Base-by-base conservation (phyloP, 1,140 invertebrate species). In the Cyrtorhinus lividipennis region DNA sequence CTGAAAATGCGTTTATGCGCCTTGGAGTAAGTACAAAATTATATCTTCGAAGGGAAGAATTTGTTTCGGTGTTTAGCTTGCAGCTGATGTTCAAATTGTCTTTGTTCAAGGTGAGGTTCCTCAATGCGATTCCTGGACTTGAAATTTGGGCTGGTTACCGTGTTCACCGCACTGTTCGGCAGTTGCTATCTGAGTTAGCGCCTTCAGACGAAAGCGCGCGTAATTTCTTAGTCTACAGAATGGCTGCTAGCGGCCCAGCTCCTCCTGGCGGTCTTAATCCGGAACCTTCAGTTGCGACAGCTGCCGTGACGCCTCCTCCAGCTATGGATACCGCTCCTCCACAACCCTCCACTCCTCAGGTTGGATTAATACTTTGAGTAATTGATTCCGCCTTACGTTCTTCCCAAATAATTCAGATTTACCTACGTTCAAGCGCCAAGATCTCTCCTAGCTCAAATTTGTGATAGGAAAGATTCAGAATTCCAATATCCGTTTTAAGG, bases 241-340 rank as follows among this genome's bases (percentile, higher is more conserved):
- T 53, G 48, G 48, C 48, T 22, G 48, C 48, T 22, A 53, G 48
- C 48, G 48, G 48, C 20, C 48, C 48, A 10, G 20, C 20, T 53
- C 48, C 48, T 12, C 12, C 48, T 12, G 20, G 10, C 20, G 5
- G 5, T 15, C 15, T 38, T 5, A 38, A 38, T 15, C 48, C 48
- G 8, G 48, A 53, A 20, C 48, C 48, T 12, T 53, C 48, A 22
- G 48, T 53, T 5, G 48, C 48, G 5, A 53, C 48, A 53, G 48
- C 48, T 5, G 48, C 48, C 20, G 48, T 53, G 5, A 53, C 48
- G 10, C 48, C 48, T 20, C 48, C 48, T 12, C 48, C 48, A 22
- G 5, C 30, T 38, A 53, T 53, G 48, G 48, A 53, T 5, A 20
- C 20, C 24, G 67, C 65, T 24, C 70, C 68, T 64, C 57, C 69